Evolutionary conservation across 1,140 invertebrate genomes (phyloP).

Genomic region (Bactericera cockerelli): DNA sequence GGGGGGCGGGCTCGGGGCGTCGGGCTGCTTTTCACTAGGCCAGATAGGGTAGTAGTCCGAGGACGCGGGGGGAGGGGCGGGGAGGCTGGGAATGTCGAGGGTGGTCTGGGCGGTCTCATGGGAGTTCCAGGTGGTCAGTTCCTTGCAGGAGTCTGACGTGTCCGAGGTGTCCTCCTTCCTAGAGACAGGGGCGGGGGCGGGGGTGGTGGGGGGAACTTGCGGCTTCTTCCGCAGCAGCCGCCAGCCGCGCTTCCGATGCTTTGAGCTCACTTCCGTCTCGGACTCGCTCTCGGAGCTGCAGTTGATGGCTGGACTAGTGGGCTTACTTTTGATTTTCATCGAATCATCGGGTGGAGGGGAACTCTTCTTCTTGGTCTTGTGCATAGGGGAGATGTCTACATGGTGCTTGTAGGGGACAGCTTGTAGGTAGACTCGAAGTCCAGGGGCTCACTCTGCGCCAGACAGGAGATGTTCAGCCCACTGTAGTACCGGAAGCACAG

Average conservation of each 20-base stretch:
- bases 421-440: constrained; percentile 24
- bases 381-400: constrained; percentile 12
- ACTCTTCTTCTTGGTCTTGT: constrained; percentile 8
- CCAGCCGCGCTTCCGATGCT: constrained; percentile 21
- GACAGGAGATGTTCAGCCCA: constrained; percentile 30
- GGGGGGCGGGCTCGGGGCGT: constrained; percentile 21
- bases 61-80: background rate
- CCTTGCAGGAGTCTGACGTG: constrained; percentile 20
- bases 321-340: constrained; percentile 13
- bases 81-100: constrained; percentile 5
- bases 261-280: constrained; percentile 22
- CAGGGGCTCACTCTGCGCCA: constrained; percentile 33
- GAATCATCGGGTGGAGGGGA: constrained; percentile 18
- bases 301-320: constrained; percentile 10
- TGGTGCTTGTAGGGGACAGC: constrained; percentile 16
- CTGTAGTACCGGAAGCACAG: constrained; percentile 36
- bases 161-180: background rate
- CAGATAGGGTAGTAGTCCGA: constrained; percentile 29
- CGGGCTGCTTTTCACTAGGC: constrained; percentile 24
- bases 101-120: constrained; percentile 23
- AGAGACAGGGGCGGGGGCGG: background rate
- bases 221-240: constrained; percentile 21
- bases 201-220: no score
- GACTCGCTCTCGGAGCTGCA: constrained; percentile 26
- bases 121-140: constrained; percentile 26